Evolutionary conservation across 2,113 vertebrate genomes (phyloP), one percentile per base, ranked within the genome.

Genomic region (Cephalopterus ornatus): DNA sequence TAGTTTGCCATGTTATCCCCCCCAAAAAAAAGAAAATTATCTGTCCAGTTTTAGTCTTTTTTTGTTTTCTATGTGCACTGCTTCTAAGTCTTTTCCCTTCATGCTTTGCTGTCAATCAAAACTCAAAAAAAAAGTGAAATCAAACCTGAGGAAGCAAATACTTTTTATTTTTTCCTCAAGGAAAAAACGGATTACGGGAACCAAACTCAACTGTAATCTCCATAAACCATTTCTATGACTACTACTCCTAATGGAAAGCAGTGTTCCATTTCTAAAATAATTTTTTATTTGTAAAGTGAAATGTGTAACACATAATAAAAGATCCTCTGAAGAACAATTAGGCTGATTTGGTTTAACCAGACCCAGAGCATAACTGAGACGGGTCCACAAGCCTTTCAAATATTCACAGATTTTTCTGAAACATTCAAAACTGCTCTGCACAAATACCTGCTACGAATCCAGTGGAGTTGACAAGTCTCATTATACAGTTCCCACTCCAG

Each of bases 311-410:
- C 58, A 1, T 95, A 96, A 94, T 96, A 97, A 96, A 96, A 95
- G 83, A 91, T 47, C 71, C 92, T 97, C 95, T 84, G 72, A 96
- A 97, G 95, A 95, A 96, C 78, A 96, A 93, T 96, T 94, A 95
- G 39, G 74, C 42, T 95, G 93, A 96, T 95, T 96, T 88, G 77
- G 52, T 89, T 88, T 95, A 93, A 95, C 71, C 62, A 96, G 93
- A 89, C 65, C 14, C 23, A 59, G 37, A 76, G 27, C 12, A 27
- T 41, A 89, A 89, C 33, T 41, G 32, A 87, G 82, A 92, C 73
- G 72, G 44, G 58, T 88, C 62, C 73, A 80, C 8, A 41, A 77
- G 27, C 16, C 74, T 77, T 91, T 78, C 1, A 8, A 80, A 92
- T n/a, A 66, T 78, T 86, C 90, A 66, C 12, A 26, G 91, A 76